Conservation (phyloP, 2,888 invertebrate species). For the Platerodrilus igneus region DNA sequence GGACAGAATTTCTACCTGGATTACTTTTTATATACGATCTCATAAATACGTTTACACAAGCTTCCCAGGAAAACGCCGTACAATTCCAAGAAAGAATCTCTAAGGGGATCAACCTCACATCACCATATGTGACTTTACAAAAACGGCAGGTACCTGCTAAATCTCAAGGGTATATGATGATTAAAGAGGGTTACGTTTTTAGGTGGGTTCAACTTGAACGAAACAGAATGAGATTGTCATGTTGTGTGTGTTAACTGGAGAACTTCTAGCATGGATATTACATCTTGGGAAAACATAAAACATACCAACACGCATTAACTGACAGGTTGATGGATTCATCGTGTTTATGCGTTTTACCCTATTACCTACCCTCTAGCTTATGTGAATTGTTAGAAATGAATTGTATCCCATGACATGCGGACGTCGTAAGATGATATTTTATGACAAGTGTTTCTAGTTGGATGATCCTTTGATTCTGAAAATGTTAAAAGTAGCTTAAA, state of each 20-base stretch:
- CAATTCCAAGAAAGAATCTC: constrained; percentile 12
- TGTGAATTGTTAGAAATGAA: too few species aligned
- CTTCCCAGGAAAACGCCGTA: constrained; percentile 10
- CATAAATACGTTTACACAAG: too few species aligned
- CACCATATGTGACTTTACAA: constrained; percentile 10
- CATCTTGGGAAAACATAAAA: constrained; percentile 7
- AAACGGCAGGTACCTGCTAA: constrained; percentile 10
- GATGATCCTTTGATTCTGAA: too few species aligned
- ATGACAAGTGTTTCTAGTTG: too few species aligned
- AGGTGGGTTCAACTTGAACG: constrained; percentile 7
- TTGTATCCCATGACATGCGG: too few species aligned
- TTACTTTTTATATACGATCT: too few species aligned
- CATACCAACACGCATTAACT: constrained; percentile 3
- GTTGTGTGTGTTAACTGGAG: too few species aligned
- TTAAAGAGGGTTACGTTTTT: constrained; percentile 8
- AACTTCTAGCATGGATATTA: constrained; percentile 4
- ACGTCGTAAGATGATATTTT: too few species aligned
- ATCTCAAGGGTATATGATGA: constrained; percentile 6
- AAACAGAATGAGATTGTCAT: constrained; percentile 13
- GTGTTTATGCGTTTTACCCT: constrained; percentile 11
- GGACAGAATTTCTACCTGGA: too few species aligned
- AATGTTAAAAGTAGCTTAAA: too few species aligned
- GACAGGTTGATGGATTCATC: constrained; percentile 12
- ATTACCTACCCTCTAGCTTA: too few species aligned
- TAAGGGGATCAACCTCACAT: too few species aligned